These are phyloP conservation scores for Hippasteria phrygiana DNA, from an alignment of 53 echinoderm and acorn worm species.

Conservation along the genomic window DNA sequence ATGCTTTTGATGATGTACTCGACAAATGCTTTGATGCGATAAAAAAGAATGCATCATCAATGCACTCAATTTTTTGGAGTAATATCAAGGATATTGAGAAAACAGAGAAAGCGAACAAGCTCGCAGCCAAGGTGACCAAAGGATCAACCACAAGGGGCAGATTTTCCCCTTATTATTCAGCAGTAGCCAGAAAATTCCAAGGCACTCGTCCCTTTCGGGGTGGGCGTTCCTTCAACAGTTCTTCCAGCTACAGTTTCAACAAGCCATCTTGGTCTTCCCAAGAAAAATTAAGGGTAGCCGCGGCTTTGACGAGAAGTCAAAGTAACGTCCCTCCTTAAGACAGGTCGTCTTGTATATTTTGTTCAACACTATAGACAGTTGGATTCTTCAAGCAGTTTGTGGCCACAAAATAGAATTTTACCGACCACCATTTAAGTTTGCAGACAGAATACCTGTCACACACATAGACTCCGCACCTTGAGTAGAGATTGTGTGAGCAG, in stretches of 20 bases:
- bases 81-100: constrained; percentile 17
- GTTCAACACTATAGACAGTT: no score
- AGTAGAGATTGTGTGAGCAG: background rate
- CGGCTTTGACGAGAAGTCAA: background rate
- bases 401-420: no score
- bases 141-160: background rate
- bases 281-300: background rate
- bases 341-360: no score
- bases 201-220: background rate
- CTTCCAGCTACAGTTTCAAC: background rate
- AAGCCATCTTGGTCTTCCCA: background rate
- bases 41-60: no score
- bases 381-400: no score
- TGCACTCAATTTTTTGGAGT: no score
- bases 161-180: constrained; percentile 11
- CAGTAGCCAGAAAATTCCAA: background rate
- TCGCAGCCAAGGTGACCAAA: background rate
- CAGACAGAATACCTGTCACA: background rate
- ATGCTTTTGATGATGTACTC: background rate
- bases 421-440: no score
- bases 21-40: no score
- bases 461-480: background rate
- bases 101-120: background rate
- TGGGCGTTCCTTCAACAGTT: background rate
- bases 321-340: no score